Evolutionary conservation across 2,888 invertebrate genomes (phyloP).

Genomic region (Periphyllus acericola): DNA sequence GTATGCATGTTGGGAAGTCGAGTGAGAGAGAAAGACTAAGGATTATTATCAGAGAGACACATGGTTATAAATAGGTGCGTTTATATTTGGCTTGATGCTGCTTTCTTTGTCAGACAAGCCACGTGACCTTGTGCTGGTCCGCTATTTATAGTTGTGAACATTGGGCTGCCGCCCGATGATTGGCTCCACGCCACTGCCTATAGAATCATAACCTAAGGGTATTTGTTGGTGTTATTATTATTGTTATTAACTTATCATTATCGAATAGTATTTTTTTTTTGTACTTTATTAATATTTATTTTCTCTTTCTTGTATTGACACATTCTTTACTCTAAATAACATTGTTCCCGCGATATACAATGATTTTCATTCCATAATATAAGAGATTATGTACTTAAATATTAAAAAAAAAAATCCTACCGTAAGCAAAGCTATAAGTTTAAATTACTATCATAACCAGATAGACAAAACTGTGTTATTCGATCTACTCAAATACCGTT

Average conservation of each 20-base stretch:
- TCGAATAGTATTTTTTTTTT: neutral
- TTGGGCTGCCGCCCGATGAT: slow-evolving; percentile 48
- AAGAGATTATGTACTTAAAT: no score
- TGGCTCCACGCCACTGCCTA: slow-evolving; percentile 51
- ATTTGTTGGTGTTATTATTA: slow-evolving; percentile 51
- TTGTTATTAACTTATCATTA: slow-evolving; percentile 44
- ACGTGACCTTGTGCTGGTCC: slow-evolving; percentile 60
- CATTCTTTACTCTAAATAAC: neutral
- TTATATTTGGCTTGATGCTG: slow-evolving; percentile 60
- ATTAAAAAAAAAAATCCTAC: no score
- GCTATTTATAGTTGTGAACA: slow-evolving; percentile 59
- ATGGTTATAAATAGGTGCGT: slow-evolving; percentile 57
- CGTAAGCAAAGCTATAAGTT: no score
- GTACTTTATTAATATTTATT: neutral
- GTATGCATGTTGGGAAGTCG: slow-evolving; percentile 6
- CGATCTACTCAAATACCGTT: no score
- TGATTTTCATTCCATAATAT: no score
- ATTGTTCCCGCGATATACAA: neutral
- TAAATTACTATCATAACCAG: no score
- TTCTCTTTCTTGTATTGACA: neutral
- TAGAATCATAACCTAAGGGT: slow-evolving; percentile 50
- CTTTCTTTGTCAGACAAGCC: slow-evolving; percentile 60
- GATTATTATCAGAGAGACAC: slow-evolving; percentile 60
- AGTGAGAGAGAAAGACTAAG: slow-evolving; percentile 37
- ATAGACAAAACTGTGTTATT: no score